Percentiles rank a stretch among this genome's conserved stretches.
phyloP scores from a whole-genome alignment of 2,888 invertebrate genomes.

The Drosophila kokeensis region DNA sequence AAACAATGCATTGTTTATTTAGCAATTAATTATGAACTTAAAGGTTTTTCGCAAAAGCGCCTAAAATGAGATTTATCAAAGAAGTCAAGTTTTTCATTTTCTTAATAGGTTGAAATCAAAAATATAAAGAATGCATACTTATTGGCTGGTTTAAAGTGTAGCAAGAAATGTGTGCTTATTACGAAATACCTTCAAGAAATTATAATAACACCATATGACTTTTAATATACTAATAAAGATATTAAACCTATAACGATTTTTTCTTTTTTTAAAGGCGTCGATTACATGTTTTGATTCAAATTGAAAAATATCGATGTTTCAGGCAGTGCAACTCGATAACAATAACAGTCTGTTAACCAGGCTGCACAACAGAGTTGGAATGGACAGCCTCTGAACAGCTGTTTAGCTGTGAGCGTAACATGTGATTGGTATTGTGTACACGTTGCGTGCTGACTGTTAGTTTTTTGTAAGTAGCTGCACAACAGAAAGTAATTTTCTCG shows the following conservation, averaged over 20 bases:
- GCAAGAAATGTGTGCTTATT: conserved; percentile 72
- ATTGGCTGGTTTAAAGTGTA: conserved; percentile 32
- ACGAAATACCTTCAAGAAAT: conserved; percentile 76
- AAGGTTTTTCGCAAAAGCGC: conserved; percentile 41
- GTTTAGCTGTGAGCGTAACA: conserved; percentile 19
- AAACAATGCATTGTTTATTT: conserved; percentile 35
- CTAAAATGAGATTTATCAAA: conserved; percentile 14
- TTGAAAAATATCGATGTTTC: conserved; percentile 9
- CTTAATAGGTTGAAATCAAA: conserved; percentile 59
- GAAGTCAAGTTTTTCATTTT: conserved; percentile 46
- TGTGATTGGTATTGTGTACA: conserved; percentile 42
- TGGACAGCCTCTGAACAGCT: conserved; percentile 30
- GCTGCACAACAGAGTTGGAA: conserved; percentile 12
- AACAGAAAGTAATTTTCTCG: conserved; percentile 50
- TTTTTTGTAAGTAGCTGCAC: conserved; percentile 60
- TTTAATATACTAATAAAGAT: conserved; percentile 77
- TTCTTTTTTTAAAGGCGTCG: not conserved
- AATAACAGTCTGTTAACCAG: not conserved
- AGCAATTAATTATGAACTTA: conserved; percentile 48
- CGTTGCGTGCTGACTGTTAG: conserved; percentile 51
- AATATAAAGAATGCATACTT: conserved; percentile 52
- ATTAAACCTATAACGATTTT: conserved; percentile 66
- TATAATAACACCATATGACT: conserved; percentile 79
- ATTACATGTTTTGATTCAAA: not conserved
- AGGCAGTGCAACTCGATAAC: not conserved